Percentiles rank a stretch among this genome's conserved stretches.
Evolutionary conservation across 2,888 invertebrate species (phyloP).

Genomic region (Fabriciana adippe): DNA sequence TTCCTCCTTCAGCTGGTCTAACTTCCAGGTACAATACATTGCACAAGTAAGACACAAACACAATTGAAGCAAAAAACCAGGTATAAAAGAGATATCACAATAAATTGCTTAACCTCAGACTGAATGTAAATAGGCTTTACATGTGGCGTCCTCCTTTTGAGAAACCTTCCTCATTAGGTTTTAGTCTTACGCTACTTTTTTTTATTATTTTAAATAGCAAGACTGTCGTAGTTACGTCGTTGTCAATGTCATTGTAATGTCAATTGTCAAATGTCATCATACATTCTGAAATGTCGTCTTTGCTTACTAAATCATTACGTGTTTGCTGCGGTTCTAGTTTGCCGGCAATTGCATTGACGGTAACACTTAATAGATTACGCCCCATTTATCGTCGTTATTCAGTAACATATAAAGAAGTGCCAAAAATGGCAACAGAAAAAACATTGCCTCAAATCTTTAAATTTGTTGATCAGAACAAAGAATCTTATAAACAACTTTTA

Average conservation of each 20-base stretch:
- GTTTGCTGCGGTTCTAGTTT: constrained; percentile 52
- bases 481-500: constrained; percentile 89
- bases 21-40: no score
- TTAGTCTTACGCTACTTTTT: no score
- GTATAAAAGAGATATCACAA: no score
- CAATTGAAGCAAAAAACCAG: no score
- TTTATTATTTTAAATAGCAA: background rate
- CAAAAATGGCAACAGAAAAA: constrained; percentile 67
- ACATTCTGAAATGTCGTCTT: constrained; percentile 37
- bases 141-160: no score
- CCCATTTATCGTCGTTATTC: constrained; percentile 49
- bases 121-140: no score
- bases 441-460: constrained; percentile 80
- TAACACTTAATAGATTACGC: constrained; percentile 44
- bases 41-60: no score
- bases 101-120: no score
- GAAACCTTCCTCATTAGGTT: no score
- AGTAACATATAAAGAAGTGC: constrained; percentile 48
- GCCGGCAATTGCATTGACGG: constrained; percentile 47
- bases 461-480: constrained; percentile 89
- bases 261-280: no score
- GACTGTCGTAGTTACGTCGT: constrained; percentile 8
- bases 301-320: constrained; percentile 52
- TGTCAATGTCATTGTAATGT: constrained; percentile 16
- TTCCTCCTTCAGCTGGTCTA: no score